Conservation (phyloP, 2,113 vertebrate species). For the Cepphus grylle region DNA sequence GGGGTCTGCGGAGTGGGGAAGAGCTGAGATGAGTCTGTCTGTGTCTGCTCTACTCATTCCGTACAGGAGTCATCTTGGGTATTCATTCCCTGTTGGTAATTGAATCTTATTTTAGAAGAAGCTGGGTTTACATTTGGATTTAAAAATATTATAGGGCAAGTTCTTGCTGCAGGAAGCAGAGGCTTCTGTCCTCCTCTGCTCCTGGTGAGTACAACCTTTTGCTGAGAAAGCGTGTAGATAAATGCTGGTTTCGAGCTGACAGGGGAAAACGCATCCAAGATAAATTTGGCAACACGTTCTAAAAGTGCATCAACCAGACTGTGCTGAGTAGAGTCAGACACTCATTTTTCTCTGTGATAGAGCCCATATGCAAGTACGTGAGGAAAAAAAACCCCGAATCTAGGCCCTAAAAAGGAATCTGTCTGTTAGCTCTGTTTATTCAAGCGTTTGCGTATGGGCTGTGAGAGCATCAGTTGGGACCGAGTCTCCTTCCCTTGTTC, state of each 20-base stretch:
- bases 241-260: neutral
- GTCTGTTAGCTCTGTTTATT: neutral
- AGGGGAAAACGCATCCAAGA: neutral
- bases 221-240: conserved; percentile 15
- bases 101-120: neutral
- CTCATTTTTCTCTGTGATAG: neutral
- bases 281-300: neutral
- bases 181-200: neutral
- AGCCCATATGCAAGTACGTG: neutral
- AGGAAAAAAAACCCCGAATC: neutral
- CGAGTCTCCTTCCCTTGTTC: neutral
- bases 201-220: neutral
- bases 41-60: neutral
- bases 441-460: fast-evolving
- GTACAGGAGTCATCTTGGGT: neutral
- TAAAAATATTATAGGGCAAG: neutral
- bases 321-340: neutral
- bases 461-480: neutral
- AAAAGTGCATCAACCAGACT: neutral
- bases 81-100: neutral
- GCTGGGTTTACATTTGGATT: neutral
- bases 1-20: neutral
- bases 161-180: neutral
- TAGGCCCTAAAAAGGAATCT: neutral
- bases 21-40: neutral